Base-by-base conservation (phyloP, 2,888 invertebrate species). In the Agriopis leucophaearia region DNA sequence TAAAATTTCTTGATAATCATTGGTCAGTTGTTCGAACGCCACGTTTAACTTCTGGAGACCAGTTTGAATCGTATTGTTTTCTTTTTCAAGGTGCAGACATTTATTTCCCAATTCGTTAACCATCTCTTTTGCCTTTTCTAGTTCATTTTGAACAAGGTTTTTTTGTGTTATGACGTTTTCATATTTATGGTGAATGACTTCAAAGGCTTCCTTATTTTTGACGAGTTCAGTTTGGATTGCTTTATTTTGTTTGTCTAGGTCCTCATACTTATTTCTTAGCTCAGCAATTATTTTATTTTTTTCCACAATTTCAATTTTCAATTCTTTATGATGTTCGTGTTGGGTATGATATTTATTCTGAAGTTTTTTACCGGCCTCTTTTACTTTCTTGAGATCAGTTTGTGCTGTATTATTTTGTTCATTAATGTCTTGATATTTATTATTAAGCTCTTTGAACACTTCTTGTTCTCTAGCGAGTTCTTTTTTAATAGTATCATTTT, bases 311-410 rank as follows among this genome's bases (percentile, higher is more conserved):
- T 59, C 59, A n/a, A n/a, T 13, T 42, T 59, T 59, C 27, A 59
- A n/a, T 50, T 59, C 59, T 51, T 59, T 59, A 13, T 59, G 18
- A 42, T 59, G 59, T 9, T 59, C 59, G n/a, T 59, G 59, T 13
- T 51, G 13, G 1, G 50, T 50, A 18, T 59, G 59, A 50, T 50
- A 59, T 50, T 59, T 59, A 38, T 59, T 59, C n/a, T 59, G 59
- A 50, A 59, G 50, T 40, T 59, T 59, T 59, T 59, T 59, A 59
- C 59, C 59, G 0, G 59, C 59, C 36, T 59, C 59, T 50, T 59
- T 59, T 9, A 59, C 40, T 50, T 51, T 59, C 42, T 50, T 59
- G 6, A 59, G 48, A n/a, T 59, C 59, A 27, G 3, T 59, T 40
- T 50, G 48, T 0, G 38, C n/a, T n/a, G 7, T 7, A 27, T 59